These are phyloP conservation scores for Anastrepha obliqua DNA, from an alignment of 1,140 invertebrate genomes.

Conservation along the genomic window DNA sequence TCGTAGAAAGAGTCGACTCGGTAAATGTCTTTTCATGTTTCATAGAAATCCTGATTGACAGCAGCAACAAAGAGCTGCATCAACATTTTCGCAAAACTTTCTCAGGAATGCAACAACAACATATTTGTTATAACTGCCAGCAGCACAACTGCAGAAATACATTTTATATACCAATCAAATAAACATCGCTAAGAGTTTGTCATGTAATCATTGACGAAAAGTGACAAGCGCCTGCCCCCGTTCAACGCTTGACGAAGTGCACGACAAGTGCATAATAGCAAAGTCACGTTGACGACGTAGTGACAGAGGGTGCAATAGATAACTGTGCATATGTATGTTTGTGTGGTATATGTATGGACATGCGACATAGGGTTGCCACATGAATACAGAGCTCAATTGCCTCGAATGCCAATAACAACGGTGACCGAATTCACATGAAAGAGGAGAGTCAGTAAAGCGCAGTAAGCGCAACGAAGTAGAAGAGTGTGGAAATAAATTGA, in stretches of 20 bases:
- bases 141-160: background rate
- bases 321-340: background rate
- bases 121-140: background rate
- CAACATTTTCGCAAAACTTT: background rate
- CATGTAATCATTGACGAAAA: conserved; percentile 30
- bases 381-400: background rate
- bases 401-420: background rate
- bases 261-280: conserved; percentile 20
- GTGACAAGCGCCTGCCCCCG: background rate
- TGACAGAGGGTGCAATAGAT: background rate
- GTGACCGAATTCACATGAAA: background rate
- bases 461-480: too few species aligned
- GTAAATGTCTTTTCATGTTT: background rate
- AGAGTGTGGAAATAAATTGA: too few species aligned
- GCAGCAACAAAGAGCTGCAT: background rate
- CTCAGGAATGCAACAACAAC: background rate
- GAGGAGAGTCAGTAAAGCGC: too few species aligned
- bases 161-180: conserved; percentile 1
- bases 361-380: conserved; percentile 1
- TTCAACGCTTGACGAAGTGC: background rate
- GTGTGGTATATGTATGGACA: background rate
- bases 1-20: background rate
- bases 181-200: background rate
- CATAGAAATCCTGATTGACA: background rate
- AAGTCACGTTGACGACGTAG: conserved; percentile 10